phyloP scores from a whole-genome alignment of 2,888 invertebrate species.

The Onchidella celtica region DNA sequence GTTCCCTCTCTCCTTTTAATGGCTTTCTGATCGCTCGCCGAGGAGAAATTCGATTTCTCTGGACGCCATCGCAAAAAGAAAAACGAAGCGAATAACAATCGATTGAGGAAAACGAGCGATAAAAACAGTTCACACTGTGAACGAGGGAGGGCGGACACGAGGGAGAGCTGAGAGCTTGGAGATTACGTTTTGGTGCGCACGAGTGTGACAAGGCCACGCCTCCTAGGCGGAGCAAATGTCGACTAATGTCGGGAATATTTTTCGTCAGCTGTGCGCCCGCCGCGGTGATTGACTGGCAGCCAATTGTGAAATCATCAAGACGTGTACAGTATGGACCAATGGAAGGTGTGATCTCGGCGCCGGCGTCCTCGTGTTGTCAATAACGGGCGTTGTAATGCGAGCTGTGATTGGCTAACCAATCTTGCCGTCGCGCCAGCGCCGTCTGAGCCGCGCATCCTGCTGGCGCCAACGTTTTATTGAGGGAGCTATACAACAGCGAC shows the following conservation, averaged over 20 bases:
- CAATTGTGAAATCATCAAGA: background rate
- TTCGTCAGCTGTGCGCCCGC: background rate
- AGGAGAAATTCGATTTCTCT: slow-evolving; percentile 10
- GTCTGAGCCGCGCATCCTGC: slow-evolving; percentile 55
- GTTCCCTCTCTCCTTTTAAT: slow-evolving; percentile 8
- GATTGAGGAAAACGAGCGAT: slow-evolving; percentile 11
- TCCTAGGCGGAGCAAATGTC: slow-evolving; percentile 11
- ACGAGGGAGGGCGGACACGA: background rate
- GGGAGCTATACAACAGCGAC: background rate
- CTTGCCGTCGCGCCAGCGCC: slow-evolving; percentile 60
- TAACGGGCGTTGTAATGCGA: slow-evolving; percentile 24
- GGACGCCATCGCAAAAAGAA: background rate
- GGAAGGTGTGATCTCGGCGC: slow-evolving; percentile 2
- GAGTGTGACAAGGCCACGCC: background rate
- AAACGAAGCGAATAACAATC: background rate
- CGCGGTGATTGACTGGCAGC: slow-evolving; percentile 13
- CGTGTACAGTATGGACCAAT: background rate
- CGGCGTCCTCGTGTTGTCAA: slow-evolving; percentile 1
- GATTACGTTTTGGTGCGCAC: background rate
- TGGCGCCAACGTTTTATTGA: slow-evolving; percentile 56
- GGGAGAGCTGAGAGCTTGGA: background rate
- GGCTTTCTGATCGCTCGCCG: background rate
- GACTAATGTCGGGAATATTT: background rate
- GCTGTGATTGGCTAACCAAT: slow-evolving; percentile 21
- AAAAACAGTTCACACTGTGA: background rate